Base-by-base conservation (phyloP, 2,888 invertebrate species). In the Chymomyza amoena region DNA sequence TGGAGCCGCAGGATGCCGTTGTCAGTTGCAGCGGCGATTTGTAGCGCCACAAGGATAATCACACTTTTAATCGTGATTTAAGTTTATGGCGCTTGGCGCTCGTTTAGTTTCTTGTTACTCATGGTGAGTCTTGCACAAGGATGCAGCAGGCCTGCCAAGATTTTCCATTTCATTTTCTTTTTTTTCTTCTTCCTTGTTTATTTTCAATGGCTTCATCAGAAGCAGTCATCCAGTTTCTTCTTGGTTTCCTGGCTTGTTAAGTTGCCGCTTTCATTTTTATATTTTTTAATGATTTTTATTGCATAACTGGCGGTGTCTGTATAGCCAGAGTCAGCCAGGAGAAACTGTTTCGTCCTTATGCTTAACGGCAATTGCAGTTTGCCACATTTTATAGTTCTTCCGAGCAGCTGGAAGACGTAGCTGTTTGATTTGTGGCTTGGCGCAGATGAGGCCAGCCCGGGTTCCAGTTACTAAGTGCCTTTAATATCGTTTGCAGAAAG, bases 31-130 rank as follows among this genome's bases (percentile, higher is more conserved):
- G 84, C 77, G 79, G 84, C 90, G 89, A 89, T 90, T 90, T 89
- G 90, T 89, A 89, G 89, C 85, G 89, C 90, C 89, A 82, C 90
- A 90, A 89, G 90, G 91, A 90, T 90, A 90, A 90, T 90, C 91
- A 89, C 90, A 91, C 90, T 90, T 90, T 90, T 90, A 90, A 90
- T 90, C 90, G 90, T 90, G 90, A 90, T 90, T 89, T 89, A 89
- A 88, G 88, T 89, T 89, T 89, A 89, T 88, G 77, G 89, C 87
- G 86, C 81, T 79, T 76, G 80, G 77, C 68, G 76, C 87, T 85
- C 84, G 84, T 87, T 84, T 84, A 80, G 78, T 79, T 89, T 80
- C 81, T 83, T 81, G 82, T 79, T 77, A 78, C 76, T 69, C 74
- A 70, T 45, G 64, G 50, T 54, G 54, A 65, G 69, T 65, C 73